A percentile compares a stretch with the other conserved stretches of the same genome.
Conservation (phyloP, 2,797 vertebrate genomes). For the Cheirogaleus major region DNA sequence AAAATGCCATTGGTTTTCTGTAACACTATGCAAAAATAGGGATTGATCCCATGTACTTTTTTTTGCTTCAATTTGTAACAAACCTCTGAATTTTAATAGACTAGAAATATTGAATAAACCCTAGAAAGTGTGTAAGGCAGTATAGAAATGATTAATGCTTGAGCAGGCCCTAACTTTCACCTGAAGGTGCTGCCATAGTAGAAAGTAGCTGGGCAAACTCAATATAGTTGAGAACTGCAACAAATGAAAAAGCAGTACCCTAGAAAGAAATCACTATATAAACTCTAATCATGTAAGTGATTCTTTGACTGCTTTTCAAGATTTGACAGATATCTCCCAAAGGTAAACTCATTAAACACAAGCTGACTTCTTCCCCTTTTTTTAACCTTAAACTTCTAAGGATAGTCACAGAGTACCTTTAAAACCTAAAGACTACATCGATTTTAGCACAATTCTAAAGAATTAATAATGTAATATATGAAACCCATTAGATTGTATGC, state of each 20-base stretch:
- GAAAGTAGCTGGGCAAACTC: neutral
- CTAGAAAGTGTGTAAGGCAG: neutral
- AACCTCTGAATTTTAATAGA: neutral
- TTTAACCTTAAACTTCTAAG: neutral
- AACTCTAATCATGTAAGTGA: neutral
- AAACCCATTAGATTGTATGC: neutral
- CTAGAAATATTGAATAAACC: neutral
- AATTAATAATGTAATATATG: neutral
- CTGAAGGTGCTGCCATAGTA: neutral
- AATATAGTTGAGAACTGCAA: neutral
- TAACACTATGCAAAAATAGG: neutral
- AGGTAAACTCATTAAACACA: slow-evolving; percentile 10
- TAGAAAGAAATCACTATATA: neutral
- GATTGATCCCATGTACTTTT: neutral
- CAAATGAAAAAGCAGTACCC: neutral
- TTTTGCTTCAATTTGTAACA: neutral
- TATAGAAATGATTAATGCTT: neutral
- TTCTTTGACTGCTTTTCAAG: neutral
- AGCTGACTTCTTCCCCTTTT: neutral
- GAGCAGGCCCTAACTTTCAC: neutral
- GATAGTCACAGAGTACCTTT: neutral
- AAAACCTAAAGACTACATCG: neutral
- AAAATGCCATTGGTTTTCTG: neutral
- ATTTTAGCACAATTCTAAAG: neutral
- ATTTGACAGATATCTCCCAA: neutral